These are phyloP conservation scores for Antedon bifida DNA, from an alignment of 35 echinoderm and acorn worm species.

Conservation along the genomic window DNA sequence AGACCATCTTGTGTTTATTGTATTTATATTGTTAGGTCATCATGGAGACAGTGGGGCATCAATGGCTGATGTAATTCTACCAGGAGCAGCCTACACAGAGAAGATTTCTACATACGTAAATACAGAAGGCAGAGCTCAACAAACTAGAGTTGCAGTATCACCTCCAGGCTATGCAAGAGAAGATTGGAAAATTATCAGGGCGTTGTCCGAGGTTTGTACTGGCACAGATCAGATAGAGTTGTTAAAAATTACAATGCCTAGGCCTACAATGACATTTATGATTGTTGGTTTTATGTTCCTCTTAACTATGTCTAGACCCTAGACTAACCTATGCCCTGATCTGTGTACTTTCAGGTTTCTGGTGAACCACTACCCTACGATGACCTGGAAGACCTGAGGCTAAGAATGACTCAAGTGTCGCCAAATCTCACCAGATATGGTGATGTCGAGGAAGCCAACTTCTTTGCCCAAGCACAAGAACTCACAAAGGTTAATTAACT, in stretches of 20 bases:
- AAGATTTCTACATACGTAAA: slow-evolving; percentile 80
- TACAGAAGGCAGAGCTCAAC: slow-evolving; percentile 87
- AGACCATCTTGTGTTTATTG: too few species aligned
- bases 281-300: too few species aligned
- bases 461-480: slow-evolving; percentile 72
- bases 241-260: too few species aligned
- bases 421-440: slow-evolving; percentile 89
- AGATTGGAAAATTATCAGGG: slow-evolving; percentile 95
- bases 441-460: slow-evolving; percentile 91
- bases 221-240: too few species aligned
- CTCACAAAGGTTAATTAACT: slow-evolving; percentile 46
- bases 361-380: slow-evolving; percentile 73
- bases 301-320: too few species aligned
- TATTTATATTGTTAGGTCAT: slow-evolving; percentile 28
- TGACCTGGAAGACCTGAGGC: slow-evolving; percentile 57
- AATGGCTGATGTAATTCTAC: slow-evolving; percentile 75
- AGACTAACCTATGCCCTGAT: too few species aligned
- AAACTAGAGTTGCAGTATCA: slow-evolving; percentile 78
- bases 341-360: slow-evolving; percentile 19
- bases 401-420: slow-evolving; percentile 62
- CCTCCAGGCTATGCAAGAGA: slow-evolving; percentile 91
- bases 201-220: slow-evolving; percentile 73
- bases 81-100: slow-evolving; percentile 96
- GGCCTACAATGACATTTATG: too few species aligned
- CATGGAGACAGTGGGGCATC: slow-evolving; percentile 90